Base-by-base conservation (phyloP, 2,797 vertebrate genomes). In the Steatocranus sp. region DNA sequence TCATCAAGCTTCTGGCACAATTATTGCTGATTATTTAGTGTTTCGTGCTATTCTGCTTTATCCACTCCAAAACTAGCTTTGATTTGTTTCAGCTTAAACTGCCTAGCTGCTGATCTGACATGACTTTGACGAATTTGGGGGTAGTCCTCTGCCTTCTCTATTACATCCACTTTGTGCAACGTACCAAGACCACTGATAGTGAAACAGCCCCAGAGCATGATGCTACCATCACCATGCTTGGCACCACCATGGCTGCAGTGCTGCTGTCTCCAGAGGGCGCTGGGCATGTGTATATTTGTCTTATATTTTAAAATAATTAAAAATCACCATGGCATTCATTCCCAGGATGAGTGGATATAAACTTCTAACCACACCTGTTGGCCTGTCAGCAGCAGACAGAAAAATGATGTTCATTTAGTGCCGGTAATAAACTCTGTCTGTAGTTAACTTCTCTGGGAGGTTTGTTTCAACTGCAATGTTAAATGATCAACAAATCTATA, bases 181-280 rank as follows among this genome's bases (percentile, higher is more conserved):
- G 3, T 66, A 41, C 20, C 61, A 25, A 38, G 2, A 25, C 0
- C 20, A 66, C 61, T 66, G 34, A 23, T 15, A 68, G 61, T 15
- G 0, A 68, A 41, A 10, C 12, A 41, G 36, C 3, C 36, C 20
- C 36, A 25, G 20, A 41, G 36, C 61, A 43, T 25, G 63, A 43
- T 43, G 63, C 20, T 1, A 68, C 63, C 36, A 43, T 41, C 63
- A 41, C 36, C 63, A 41, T 25, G 20, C 63, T 43, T 68, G 38
- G 53, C 53, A 30, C 53, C 53, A 56, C 53, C 5, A 2, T 25
- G 38, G 14, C 36, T 68, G 38, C 63, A 43, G 11, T 68, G n/a
- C 8, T 23, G 34, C 0, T 66, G 20, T 68, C 12, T 25, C 36
- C 63, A 41, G 61, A 0, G 8, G 8, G 0, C 61, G 23, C 2